Evolutionary conservation across 2,888 invertebrate genomes (phyloP), one percentile per base, ranked within the genome.

Genomic region (Tholera decimalis): DNA sequence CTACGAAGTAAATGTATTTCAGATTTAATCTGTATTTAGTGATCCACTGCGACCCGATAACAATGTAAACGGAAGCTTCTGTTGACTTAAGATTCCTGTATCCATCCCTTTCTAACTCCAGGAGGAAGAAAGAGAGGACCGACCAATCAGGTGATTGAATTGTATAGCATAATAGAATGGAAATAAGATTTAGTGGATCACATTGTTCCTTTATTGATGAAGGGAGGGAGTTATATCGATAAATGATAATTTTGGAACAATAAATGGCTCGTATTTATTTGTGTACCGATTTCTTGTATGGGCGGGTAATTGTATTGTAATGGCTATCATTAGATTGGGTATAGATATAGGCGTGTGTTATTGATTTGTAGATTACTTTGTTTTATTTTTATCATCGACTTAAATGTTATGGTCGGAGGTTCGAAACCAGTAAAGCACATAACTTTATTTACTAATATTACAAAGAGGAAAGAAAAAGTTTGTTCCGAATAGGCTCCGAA

Each of bases 131-230:
- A 63, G 60, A 54, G 72, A 69, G 18, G 39, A 61, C 28, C 15
- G 51, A 68, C 65, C 76, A 82, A 81, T 77, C 81, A 79, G 70
- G 76, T 78, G 81, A 83, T 83, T 76, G 73, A 77, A 80, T 83
- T 80, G 72, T 79, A 80, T 80, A 8, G 70, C 61, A 79, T 63
- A 77, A 73, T 73, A 63, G 59, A 75, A 80, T 77, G 58, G 74
- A 77, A 80, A 82, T 79, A 73, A 82, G 82, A 79, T 82, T 82
- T 69, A 71, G 65, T 58, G 69, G 71, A 79, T 77, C 73, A 64
- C 57, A 46, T 64, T 67, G 73, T 70, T 76, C 64, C 47, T 57
- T 28, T 67, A 44, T 69, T 79, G 58, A 53, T 41, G 39, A 63
- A 30, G 28, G 7, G 41, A n/a, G 46, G 11, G 50, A 71, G 41